phyloP scores from a whole-genome alignment of 1,140 invertebrate genomes.

The Saccostrea glomerata region DNA sequence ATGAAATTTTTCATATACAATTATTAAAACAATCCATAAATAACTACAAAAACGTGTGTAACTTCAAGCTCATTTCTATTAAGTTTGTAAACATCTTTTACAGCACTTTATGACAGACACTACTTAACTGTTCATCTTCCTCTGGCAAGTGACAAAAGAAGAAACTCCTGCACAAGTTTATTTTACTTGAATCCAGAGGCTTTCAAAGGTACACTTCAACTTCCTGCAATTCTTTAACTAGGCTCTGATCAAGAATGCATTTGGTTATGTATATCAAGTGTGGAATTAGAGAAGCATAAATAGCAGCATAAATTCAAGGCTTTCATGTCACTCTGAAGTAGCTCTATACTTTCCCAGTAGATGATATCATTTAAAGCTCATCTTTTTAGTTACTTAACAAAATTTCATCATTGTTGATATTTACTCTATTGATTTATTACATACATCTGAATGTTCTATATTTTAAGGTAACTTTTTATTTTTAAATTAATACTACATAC shows the following conservation, averaged over 20 bases:
- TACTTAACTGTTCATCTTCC: constrained; percentile 73
- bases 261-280: background rate
- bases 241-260: background rate
- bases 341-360: background rate
- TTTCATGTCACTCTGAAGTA: background rate
- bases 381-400: too few relatives aligned
- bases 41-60: too few relatives aligned
- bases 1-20: too few relatives aligned
- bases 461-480: too few relatives aligned
- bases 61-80: too few relatives aligned
- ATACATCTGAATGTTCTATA: too few relatives aligned
- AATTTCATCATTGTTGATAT: too few relatives aligned
- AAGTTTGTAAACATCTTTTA: constrained; percentile 12
- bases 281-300: background rate
- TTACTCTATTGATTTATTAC: too few relatives aligned
- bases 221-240: background rate
- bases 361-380: background rate
- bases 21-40: too few relatives aligned
- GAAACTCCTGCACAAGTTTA: constrained; percentile 66
- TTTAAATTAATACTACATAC: too few relatives aligned
- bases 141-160: constrained; percentile 59
- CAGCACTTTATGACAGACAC: constrained; percentile 67
- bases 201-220: constrained; percentile 61
- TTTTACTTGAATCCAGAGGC: constrained; percentile 66
- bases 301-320: background rate